Base-by-base conservation (phyloP, 1,140 invertebrate species). In the Trissolcus basalis region DNA sequence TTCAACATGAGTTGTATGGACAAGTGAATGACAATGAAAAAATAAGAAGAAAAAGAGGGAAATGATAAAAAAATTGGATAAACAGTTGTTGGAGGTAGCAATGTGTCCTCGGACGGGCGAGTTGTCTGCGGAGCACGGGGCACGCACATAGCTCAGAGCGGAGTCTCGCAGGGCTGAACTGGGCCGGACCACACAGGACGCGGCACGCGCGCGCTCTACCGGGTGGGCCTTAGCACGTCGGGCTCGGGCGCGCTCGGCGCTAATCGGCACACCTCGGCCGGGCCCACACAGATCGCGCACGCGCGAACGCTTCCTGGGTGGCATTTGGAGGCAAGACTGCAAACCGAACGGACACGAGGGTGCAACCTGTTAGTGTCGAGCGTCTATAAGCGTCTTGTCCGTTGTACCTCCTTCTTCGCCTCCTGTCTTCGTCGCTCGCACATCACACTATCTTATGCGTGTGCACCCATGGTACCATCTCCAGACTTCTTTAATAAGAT, bases 401-500 rank as follows among this genome's bases (percentile, higher is more conserved):
- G 58, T 63, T 63, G 51, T 84, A 58, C 71, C 71, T 80, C 76
- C 77, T 78, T 74, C 77, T 80, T 61, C 50, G 9, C 15, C 44
- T 48, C 33, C 48, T 27, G 11, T 35, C 50, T 51, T 58, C 41
- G 44, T 56, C 55, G 6, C 19, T 43, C 55, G 19, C 19, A 44
- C 36, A 51, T 63, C 72, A 63, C 59, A 67, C 60, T 50, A 61
- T 50, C 36, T n/a, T n/a, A n/a, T n/a, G n/a, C n/a, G n/a, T n/a
- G n/a, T n/a, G n/a, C n/a, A n/a, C n/a, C n/a, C n/a, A n/a, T n/a
- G n/a, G 41, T 55, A 55, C 51, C 48, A 83, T 83, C 81, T 80
- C 74, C 79, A 80, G 80, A 72, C 83, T 86, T 86, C 87, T 74
- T 69, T 91, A 91, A 91, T 91, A 90, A 91, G 90, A 91, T 91